Evolutionary conservation across 37 sponge, comb jelly and placozoan genomes (phyloP).

Genomic region (Ianthella basta): DNA sequence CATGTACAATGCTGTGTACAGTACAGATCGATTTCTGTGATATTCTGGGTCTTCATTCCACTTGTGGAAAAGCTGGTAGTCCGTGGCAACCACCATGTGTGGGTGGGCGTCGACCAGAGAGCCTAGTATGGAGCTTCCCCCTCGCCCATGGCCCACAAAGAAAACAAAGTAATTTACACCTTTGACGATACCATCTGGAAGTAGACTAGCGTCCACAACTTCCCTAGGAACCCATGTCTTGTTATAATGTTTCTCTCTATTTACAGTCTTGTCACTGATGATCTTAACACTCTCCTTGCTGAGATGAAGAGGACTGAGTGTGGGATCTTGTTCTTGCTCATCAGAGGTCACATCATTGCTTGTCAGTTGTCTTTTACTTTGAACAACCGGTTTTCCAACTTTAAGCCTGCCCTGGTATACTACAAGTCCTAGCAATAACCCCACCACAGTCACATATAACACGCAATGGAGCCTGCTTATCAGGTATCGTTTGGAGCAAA

Average conservation of each 20-base stretch:
- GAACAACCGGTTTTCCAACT: neutral
- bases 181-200: neutral
- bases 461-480: too few species aligned
- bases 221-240: neutral
- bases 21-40: slow-evolving; percentile 9
- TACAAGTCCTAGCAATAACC: too few species aligned
- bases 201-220: neutral
- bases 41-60: neutral
- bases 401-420: neutral
- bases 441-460: too few species aligned
- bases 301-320: neutral
- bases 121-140: slow-evolving; percentile 33
- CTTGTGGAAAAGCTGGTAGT: slow-evolving; percentile 11
- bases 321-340: neutral
- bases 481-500: too few species aligned
- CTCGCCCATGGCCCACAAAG: slow-evolving; percentile 23
- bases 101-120: slow-evolving; percentile 34
- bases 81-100: slow-evolving; percentile 29
- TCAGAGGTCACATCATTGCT: neutral
- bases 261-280: neutral
- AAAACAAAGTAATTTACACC: slow-evolving; percentile 20
- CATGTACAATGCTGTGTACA: neutral
- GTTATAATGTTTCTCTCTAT: neutral
- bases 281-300: neutral
- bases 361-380: neutral